Evolutionary conservation across 2,113 vertebrate species (phyloP).

Genomic region (Pseudonaja textilis): DNA sequence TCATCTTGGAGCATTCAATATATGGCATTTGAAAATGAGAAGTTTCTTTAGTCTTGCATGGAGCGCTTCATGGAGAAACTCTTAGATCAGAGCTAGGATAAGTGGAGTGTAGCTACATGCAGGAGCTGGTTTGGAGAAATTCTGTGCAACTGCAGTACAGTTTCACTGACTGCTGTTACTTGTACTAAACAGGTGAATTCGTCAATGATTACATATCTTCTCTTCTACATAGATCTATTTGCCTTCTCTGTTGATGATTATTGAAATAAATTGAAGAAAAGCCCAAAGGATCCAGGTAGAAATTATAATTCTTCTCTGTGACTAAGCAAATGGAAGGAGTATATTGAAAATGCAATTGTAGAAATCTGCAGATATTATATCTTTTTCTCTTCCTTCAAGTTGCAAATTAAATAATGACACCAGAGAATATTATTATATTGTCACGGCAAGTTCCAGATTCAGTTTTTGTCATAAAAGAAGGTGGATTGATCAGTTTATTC

Average conservation of each 20-base stretch:
- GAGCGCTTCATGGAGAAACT: neutral
- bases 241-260: neutral
- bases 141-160: neutral
- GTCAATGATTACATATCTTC: neutral
- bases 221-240: rapidly evolving
- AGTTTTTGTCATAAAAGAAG: neutral
- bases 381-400: neutral
- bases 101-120: neutral
- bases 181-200: neutral
- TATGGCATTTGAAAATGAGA: neutral
- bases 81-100: neutral
- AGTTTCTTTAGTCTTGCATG: neutral
- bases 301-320: neutral
- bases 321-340: slow-evolving; percentile 16
- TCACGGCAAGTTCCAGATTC: neutral
- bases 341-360: rapidly evolving
- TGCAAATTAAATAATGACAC: neutral
- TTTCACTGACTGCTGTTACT: neutral
- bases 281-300: neutral
- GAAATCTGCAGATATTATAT: rapidly evolving
- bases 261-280: slow-evolving; percentile 2
- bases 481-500: neutral
- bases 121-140: neutral
- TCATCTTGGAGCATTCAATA: neutral
- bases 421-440: neutral